Percentiles rank a stretch among this genome's conserved stretches.
These are phyloP conservation scores for Condylura cristata DNA, from an alignment of 2,113 vertebrate species.

Conservation along the genomic window DNA sequence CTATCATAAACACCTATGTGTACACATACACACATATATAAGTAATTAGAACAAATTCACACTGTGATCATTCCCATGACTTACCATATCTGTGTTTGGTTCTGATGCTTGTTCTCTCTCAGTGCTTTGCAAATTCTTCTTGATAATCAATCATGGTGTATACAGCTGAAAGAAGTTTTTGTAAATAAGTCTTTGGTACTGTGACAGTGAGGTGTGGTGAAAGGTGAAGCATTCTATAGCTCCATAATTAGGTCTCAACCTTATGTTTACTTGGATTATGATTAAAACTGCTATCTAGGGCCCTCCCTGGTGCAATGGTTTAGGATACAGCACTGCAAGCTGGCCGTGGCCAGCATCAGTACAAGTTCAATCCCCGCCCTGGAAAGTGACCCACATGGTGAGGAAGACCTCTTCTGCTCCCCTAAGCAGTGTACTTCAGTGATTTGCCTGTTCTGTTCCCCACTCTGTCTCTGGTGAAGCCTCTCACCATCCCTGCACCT, in stretches of 20 bases:
- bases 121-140: background rate
- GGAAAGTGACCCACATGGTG: too few species aligned
- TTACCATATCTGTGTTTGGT: background rate
- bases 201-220: background rate
- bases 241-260: background rate
- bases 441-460: too few species aligned
- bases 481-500: too few species aligned
- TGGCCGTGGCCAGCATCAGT: too few species aligned
- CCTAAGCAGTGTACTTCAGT: too few species aligned
- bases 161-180: background rate
- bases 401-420: too few species aligned
- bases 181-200: background rate
- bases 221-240: background rate
- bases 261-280: conserved; percentile 9
- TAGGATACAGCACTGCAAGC: too few species aligned
- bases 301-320: too few species aligned
- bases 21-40: background rate
- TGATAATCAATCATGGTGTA: background rate
- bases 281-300: background rate
- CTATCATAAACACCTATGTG: background rate
- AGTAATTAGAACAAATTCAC: background rate
- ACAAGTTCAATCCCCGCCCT: too few species aligned
- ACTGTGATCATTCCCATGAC: background rate
- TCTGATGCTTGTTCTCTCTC: background rate
- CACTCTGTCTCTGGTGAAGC: too few species aligned